Evolutionary conservation across 1,140 invertebrate genomes (phyloP).

Genomic region (Planococcus citri): DNA sequence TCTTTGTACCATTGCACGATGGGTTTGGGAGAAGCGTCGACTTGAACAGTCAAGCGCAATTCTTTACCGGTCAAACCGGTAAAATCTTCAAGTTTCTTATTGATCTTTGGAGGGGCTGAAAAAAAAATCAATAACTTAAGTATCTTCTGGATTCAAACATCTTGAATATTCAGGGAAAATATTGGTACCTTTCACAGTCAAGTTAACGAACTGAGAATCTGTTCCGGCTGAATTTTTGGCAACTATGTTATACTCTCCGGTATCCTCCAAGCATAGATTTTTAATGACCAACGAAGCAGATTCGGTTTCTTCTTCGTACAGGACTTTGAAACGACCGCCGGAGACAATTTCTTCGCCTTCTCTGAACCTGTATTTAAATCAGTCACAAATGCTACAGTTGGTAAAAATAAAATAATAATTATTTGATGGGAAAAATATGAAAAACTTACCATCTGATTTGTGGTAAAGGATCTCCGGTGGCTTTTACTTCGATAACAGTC

Average conservation of each 20-base stretch:
- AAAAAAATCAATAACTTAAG: conserved; percentile 26
- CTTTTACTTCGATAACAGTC: conserved; percentile 83
- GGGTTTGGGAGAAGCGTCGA: conserved; percentile 72
- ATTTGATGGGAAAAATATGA: no score
- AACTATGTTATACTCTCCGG: conserved; percentile 67
- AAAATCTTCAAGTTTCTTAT: conserved; percentile 46
- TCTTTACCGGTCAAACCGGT: conserved; percentile 55
- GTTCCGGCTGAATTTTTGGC: conserved; percentile 83
- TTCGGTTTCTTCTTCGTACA: conserved; percentile 91
- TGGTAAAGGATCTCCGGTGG: conserved; percentile 84
- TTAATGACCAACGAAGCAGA: conserved; percentile 81
- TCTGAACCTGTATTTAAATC: conserved; percentile 44
- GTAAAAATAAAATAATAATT: background rate
- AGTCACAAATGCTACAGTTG: conserved; percentile 16
- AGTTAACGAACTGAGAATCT: conserved; percentile 55
- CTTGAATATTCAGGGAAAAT: background rate
- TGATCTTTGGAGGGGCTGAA: conserved; percentile 64
- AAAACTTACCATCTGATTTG: conserved; percentile 61
- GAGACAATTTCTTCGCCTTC: conserved; percentile 68
- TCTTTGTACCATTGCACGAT: conserved; percentile 73
- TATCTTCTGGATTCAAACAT: no score
- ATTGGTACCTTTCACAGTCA: conserved; percentile 56
- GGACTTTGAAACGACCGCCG: conserved; percentile 62
- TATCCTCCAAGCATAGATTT: conserved; percentile 65
- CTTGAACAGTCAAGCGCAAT: conserved; percentile 57